Evolutionary conservation across 2,888 invertebrate genomes (phyloP).

Genomic region (Colostygia pectinataria): DNA sequence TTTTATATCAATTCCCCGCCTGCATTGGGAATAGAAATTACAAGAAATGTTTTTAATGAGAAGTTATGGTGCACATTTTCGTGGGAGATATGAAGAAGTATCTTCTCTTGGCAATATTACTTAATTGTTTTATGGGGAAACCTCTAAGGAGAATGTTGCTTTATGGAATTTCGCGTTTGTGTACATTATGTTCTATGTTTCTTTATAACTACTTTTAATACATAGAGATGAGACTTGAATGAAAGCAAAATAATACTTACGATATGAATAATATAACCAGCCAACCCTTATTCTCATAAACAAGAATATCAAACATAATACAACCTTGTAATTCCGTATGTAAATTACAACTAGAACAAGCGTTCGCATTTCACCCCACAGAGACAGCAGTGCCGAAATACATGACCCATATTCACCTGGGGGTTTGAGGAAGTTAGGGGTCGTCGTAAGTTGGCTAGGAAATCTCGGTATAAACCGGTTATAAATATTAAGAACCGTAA

Average conservation of each 20-base stretch:
- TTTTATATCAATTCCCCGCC: slow-evolving; percentile 69
- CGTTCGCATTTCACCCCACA: slow-evolving; percentile 68
- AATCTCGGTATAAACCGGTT: slow-evolving; percentile 65
- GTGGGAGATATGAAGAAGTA: slow-evolving; percentile 27
- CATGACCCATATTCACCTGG: slow-evolving; percentile 39
- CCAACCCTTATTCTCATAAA: slow-evolving; percentile 52
- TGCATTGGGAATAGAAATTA: slow-evolving; percentile 62
- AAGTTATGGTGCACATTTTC: slow-evolving; percentile 51
- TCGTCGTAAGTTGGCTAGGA: slow-evolving; percentile 43
- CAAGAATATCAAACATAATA: slow-evolving; percentile 68
- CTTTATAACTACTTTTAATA: no score
- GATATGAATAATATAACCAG: slow-evolving; percentile 29
- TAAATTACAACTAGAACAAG: slow-evolving; percentile 78
- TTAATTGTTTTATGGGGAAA: slow-evolving; percentile 31
- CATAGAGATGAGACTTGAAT: background rate
- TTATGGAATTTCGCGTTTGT: no score
- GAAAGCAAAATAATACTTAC: slow-evolving; percentile 32
- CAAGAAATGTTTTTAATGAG: slow-evolving; percentile 60
- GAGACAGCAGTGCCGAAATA: slow-evolving; percentile 52
- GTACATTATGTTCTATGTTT: background rate
- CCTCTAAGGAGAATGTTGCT: slow-evolving; percentile 14
- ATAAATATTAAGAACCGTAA: slow-evolving; percentile 69
- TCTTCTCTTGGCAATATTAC: slow-evolving; percentile 20
- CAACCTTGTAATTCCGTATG: slow-evolving; percentile 77
- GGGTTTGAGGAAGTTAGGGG: slow-evolving; percentile 35